A percentile compares a stretch with the other conserved stretches of the same genome.
These are phyloP conservation scores for Eonycteris spelaea DNA, from an alignment of 2,113 vertebrate genomes.

Conservation along the genomic window DNA sequence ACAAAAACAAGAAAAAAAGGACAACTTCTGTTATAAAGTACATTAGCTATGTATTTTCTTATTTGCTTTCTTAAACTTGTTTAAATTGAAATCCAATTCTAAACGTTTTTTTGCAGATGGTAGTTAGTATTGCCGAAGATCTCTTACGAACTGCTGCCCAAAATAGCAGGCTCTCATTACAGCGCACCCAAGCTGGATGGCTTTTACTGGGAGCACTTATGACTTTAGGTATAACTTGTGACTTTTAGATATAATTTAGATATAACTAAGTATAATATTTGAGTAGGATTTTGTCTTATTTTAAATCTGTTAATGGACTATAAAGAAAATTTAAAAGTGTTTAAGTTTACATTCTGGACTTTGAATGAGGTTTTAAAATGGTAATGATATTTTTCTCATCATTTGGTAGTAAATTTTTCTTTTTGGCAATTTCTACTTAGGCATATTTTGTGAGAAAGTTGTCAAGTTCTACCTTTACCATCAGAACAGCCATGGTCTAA, in stretches of 20 bases:
- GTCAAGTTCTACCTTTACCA: background rate
- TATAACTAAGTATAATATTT: background rate
- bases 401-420: background rate
- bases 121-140: slow-evolving; percentile 98
- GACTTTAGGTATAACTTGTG: slow-evolving; percentile 89
- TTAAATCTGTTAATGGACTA: background rate
- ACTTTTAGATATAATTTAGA: too few species aligned
- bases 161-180: slow-evolving; percentile 96
- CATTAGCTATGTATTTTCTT: background rate
- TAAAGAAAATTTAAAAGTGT: slow-evolving; percentile 21
- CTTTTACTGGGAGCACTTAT: slow-evolving; percentile 98
- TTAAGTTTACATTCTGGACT: background rate
- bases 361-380: slow-evolving; percentile 7
- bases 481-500: background rate
- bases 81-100: slow-evolving; percentile 5
- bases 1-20: background rate
- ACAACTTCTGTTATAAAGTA: background rate
- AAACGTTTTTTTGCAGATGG: slow-evolving; percentile 86
- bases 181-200: slow-evolving; percentile 98
- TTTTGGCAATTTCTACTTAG: background rate
- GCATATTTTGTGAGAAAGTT: background rate
- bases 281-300: slow-evolving; percentile 15
- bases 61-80: background rate
- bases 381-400: slow-evolving; percentile 4
- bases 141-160: slow-evolving; percentile 95